Evolutionary conservation across 2,888 invertebrate genomes (phyloP).

Genomic region (Phengaris arion): DNA sequence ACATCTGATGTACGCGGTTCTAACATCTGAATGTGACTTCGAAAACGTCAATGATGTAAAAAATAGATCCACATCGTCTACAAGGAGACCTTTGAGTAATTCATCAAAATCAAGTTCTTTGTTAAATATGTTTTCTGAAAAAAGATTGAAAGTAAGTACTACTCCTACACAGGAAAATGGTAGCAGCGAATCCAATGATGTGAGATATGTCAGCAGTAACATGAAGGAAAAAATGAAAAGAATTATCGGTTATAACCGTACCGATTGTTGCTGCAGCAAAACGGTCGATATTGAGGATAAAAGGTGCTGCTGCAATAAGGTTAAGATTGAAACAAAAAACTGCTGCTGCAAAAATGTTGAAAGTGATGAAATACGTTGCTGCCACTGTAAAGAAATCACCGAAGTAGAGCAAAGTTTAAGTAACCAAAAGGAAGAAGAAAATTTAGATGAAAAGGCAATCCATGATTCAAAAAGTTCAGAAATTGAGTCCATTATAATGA

Average conservation of each 20-base stretch:
- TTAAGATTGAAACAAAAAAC: background rate
- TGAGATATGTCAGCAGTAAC: background rate
- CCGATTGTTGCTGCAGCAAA: background rate
- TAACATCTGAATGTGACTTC: slow-evolving; percentile 55
- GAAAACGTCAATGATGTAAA: slow-evolving; percentile 39
- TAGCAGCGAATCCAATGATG: slow-evolving; percentile 30
- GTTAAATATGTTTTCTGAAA: slow-evolving; percentile 33
- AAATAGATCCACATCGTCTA: slow-evolving; percentile 31
- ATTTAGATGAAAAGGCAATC: slow-evolving; percentile 50
- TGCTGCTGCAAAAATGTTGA: slow-evolving; percentile 38
- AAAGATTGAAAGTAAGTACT: slow-evolving; percentile 27
- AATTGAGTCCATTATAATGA: slow-evolving; percentile 42
- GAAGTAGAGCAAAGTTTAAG: slow-evolving; percentile 38
- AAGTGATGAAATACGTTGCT: slow-evolving; percentile 43
- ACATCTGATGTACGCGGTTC: slow-evolving; percentile 52
- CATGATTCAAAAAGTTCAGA: slow-evolving; percentile 48
- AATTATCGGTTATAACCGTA: background rate
- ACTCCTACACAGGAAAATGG: slow-evolving; percentile 30
- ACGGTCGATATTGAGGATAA: background rate
- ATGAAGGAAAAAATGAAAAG: background rate
- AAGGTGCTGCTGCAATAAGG: background rate
- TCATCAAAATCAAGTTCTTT: slow-evolving; percentile 49
- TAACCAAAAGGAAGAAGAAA: slow-evolving; percentile 48
- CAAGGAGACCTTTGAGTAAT: background rate
- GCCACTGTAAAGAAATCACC: slow-evolving; percentile 47